Conservation (phyloP, 2,113 vertebrate genomes). For the Saimiri boliviensis region DNA sequence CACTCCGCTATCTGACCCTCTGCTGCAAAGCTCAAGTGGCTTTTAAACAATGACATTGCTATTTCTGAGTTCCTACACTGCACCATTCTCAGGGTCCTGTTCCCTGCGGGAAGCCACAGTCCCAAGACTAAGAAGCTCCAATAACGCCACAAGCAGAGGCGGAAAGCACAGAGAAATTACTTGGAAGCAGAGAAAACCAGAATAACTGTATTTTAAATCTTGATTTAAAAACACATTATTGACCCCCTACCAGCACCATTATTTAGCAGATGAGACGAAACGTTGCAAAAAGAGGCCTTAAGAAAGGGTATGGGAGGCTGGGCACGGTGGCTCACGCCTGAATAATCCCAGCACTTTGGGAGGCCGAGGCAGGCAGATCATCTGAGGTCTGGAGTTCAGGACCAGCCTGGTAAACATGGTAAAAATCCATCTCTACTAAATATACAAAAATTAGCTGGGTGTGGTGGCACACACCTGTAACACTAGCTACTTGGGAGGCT, state of each 20-base stretch:
- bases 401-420: too few species aligned
- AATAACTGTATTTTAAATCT: not conserved
- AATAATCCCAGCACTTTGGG: too few species aligned
- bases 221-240: not conserved
- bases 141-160: not conserved
- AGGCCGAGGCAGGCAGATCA: too few species aligned
- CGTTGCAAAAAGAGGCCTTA: not conserved
- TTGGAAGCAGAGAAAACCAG: not conserved
- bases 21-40: not conserved
- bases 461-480: too few species aligned
- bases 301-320: too few species aligned
- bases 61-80: not conserved
- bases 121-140: not conserved
- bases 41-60: not conserved
- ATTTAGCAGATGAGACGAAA: not conserved
- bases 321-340: too few species aligned
- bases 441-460: too few species aligned
- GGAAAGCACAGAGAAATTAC: not conserved
- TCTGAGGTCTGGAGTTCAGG: too few species aligned
- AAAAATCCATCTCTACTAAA: too few species aligned
- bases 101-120: not conserved
- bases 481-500: too few species aligned
- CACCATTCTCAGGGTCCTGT: not conserved
- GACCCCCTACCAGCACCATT: not conserved
- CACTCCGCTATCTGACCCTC: not conserved